A percentile compares a stretch with the other conserved stretches of the same genome.
These are phyloP conservation scores for Epinephelus moara DNA, from an alignment of 2,113 vertebrate genomes.

Conservation along the genomic window DNA sequence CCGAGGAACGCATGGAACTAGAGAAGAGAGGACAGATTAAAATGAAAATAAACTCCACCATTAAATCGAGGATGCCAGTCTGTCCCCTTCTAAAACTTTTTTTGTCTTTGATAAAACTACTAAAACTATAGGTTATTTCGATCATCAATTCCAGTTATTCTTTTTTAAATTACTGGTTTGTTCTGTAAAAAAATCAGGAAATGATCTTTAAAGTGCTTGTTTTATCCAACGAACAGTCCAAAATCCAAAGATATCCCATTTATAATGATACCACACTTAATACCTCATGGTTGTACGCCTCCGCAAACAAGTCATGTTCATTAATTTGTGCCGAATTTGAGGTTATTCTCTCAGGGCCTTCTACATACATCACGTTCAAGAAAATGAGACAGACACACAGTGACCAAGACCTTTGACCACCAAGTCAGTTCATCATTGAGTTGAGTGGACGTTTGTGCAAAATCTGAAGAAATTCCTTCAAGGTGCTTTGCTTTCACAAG, in stretches of 20 bases:
- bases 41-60: neutral
- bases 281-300: too few relatives aligned
- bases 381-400: too few relatives aligned
- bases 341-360: too few relatives aligned
- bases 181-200: neutral
- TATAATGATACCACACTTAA: too few relatives aligned
- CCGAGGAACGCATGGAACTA: conserved; percentile 82
- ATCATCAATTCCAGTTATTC: neutral
- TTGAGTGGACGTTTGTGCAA: too few relatives aligned
- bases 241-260: neutral
- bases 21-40: neutral
- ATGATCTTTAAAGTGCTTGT: neutral
- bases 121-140: neutral
- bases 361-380: too few relatives aligned
- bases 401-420: too few relatives aligned
- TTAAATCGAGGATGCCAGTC: neutral
- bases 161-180: neutral
- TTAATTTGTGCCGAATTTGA: too few relatives aligned
- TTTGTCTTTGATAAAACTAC: neutral
- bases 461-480: too few relatives aligned
- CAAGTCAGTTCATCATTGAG: too few relatives aligned
- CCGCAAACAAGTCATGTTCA: too few relatives aligned
- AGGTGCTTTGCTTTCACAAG: too few relatives aligned
- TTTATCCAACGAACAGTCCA: neutral
- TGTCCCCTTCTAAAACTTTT: neutral